These are phyloP conservation scores for Pheosia gnoma DNA, from an alignment of 2,888 invertebrate species.

Conservation along the genomic window DNA sequence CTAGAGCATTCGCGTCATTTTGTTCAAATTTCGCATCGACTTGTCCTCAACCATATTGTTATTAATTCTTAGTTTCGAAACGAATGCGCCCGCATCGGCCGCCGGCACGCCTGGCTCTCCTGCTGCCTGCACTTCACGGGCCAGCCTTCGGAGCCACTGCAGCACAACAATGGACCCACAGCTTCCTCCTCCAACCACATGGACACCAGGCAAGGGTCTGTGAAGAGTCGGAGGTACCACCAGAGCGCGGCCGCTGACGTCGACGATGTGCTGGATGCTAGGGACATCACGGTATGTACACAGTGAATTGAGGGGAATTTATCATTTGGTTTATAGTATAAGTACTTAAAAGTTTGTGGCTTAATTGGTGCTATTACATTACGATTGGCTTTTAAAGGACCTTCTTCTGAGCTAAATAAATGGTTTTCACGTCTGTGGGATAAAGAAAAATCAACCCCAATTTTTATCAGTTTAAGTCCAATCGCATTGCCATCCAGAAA, in stretches of 20 bases:
- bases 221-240: constrained; percentile 72
- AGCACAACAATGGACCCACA: constrained; percentile 45
- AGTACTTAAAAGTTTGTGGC: not conserved
- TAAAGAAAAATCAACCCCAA: no score
- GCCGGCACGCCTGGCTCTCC: constrained; percentile 74
- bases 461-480: no score
- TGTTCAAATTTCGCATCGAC: not conserved
- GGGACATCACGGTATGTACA: constrained; percentile 72
- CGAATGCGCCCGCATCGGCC: constrained; percentile 69
- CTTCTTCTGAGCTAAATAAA: no score
- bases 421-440: no score
- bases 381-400: no score
- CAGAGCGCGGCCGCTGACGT: constrained; percentile 63
- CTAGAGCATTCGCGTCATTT: no score
- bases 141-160: constrained; percentile 50
- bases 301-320: constrained; percentile 16
- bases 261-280: constrained; percentile 69
- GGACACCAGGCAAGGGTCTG: constrained; percentile 68
- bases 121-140: constrained; percentile 71
- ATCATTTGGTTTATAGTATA: constrained; percentile 7
- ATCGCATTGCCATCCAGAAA: no score
- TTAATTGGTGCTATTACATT: not conserved
- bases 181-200: constrained; percentile 66
- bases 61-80: constrained; percentile 70
- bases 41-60: not conserved